These are phyloP conservation scores for Rynchops niger DNA, from an alignment of 2,113 vertebrate genomes.

Conservation along the genomic window DNA sequence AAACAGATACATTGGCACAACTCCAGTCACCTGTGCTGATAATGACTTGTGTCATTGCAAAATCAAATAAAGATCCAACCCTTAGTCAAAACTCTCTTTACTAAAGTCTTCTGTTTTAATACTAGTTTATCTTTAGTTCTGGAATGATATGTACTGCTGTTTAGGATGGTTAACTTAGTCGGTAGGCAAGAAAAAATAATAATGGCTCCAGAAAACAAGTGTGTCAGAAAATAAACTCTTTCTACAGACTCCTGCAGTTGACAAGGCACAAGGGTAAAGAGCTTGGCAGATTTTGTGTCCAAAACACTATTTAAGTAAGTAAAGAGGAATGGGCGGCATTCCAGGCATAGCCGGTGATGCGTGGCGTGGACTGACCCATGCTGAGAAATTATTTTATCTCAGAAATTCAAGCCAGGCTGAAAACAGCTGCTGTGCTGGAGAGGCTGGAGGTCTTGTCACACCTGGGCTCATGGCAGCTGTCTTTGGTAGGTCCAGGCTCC, in stretches of 20 bases:
- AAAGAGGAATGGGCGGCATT: neutral
- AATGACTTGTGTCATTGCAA: neutral
- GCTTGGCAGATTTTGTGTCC: neutral
- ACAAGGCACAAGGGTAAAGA: neutral
- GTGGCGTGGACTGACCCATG: neutral
- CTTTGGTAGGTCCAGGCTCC: neutral
- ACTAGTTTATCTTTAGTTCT: neutral
- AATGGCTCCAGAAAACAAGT: neutral
- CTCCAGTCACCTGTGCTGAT: neutral
- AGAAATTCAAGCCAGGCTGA: neutral
- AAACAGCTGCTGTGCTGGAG: neutral
- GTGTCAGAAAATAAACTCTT: neutral
- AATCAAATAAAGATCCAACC: neutral
- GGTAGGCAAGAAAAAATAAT: neutral
- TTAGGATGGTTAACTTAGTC: neutral
- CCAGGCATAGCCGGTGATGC: neutral
- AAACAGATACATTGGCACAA: neutral
- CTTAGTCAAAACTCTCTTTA: neutral
- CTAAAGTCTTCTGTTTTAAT: neutral
- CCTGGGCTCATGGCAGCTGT: neutral
- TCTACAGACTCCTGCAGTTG: neutral
- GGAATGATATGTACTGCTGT: neutral
- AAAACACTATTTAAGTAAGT: neutral
- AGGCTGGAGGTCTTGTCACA: neutral
- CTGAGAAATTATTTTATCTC: neutral